Conservation (phyloP, 2,113 vertebrate genomes). For the Callithrix jacchus region DNA sequence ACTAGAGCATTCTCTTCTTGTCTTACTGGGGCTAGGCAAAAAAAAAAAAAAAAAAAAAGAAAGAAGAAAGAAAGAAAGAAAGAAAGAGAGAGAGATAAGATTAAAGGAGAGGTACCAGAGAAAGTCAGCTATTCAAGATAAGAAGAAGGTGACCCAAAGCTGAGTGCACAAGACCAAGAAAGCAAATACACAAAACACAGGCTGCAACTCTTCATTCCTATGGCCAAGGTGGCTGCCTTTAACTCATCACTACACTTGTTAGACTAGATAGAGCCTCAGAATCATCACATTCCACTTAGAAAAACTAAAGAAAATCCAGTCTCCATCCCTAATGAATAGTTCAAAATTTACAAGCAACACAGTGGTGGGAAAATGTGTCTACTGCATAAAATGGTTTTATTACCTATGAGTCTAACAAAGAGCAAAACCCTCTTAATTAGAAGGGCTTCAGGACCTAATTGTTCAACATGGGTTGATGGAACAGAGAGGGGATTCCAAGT, state of each 20-base stretch:
- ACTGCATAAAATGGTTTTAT: neutral
- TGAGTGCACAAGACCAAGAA: neutral
- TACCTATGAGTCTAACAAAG: neutral
- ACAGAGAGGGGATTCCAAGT: neutral
- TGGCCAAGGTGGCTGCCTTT: neutral
- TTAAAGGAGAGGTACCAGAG: neutral
- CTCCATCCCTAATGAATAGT: neutral
- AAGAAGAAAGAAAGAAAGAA: neutral
- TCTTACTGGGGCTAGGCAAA: neutral
- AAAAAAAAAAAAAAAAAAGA: neutral
- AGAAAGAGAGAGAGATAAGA: neutral
- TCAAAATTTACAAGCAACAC: neutral
- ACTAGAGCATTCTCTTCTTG: neutral
- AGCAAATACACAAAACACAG: neutral
- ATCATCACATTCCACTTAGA: neutral
- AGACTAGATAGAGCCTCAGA: neutral
- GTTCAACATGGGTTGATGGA: neutral
- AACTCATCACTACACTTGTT: neutral
- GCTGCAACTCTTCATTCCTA: neutral
- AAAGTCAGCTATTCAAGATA: neutral
- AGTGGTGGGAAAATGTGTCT: neutral
- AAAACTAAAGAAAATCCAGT: neutral
- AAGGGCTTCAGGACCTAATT: neutral
- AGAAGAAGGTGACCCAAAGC: neutral
- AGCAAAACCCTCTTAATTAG: neutral